Base-by-base conservation (phyloP, 2,113 vertebrate species). In the Lasiurus borealis region DNA sequence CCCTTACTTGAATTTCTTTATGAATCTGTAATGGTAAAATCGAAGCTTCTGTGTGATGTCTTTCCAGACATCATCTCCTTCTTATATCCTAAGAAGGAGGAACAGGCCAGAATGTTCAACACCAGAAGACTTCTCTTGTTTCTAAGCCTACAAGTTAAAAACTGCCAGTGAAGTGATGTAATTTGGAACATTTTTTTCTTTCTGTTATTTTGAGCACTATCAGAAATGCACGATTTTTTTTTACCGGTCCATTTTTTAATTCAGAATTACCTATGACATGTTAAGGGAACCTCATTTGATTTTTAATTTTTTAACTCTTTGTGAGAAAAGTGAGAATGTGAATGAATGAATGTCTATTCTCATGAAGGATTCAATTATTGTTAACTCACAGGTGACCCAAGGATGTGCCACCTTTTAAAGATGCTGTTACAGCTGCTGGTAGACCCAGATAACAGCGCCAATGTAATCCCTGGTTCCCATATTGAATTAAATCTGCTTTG, bases 401-500 rank as follows among this genome's bases (percentile, higher is more conserved):
- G 75, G 90, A 64, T 23, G 25, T 83, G 21, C n/a, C 68, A 68
- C 46, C 6, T 85, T 94, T 88, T 73, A 71, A 91, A 95, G 68
- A 85, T 93, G 50, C 50, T 54, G n/a, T 73, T 92, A 40, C 27
- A 40, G n/a, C 78, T 81, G 40, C 27, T 44, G 0, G 10, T 46
- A 92, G 94, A 88, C 92, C 96, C 85, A 95, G 92, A 96, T 88
- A 95, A 44, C 12, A 85, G 34, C 8, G 31, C 62, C 8, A 11
- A 0, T 93, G 92, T 85, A 94, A 96, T 95, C 94, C 92, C 96
- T 95, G 81, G 71, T 78, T 97, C 94, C 95, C 96, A 95, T 50
- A 96, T 57, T 73, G 90, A 96, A 96, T 96, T 97, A 97, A 96
- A 91, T 76, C 92, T 93, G 84, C 50, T 88, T 31, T 90, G 94